phyloP scores from a whole-genome alignment of 2,888 invertebrate species.

The Melieria omissa region DNA sequence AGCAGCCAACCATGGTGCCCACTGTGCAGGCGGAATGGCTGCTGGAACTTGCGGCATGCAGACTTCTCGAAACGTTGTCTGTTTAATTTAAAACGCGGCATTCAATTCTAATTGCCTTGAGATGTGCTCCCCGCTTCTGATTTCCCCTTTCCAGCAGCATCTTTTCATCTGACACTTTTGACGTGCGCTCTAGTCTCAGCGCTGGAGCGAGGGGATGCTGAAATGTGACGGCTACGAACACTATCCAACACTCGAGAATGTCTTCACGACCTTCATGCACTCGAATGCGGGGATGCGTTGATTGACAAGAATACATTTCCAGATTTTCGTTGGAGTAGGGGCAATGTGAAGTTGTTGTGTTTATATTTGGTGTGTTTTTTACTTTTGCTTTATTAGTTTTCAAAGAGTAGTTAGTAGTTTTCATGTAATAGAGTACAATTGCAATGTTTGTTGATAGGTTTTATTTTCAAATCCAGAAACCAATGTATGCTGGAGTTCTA shows the following conservation, averaged over 20 bases:
- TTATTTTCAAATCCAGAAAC: too few species aligned
- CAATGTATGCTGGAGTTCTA: too few species aligned
- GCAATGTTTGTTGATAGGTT: too few species aligned
- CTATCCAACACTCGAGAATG: neutral
- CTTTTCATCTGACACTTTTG: constrained; percentile 6
- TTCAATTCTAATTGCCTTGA: neutral
- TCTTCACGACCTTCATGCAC: constrained; percentile 11
- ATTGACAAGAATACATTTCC: constrained; percentile 13
- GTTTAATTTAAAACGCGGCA: constrained; percentile 18
- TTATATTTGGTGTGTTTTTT: too few species aligned
- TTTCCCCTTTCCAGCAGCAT: neutral
- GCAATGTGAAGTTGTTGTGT: too few species aligned
- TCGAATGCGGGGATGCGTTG: neutral
- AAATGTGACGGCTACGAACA: neutral
- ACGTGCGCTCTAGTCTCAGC: neutral
- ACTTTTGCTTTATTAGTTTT: too few species aligned
- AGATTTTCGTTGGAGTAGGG: neutral
- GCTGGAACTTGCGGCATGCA: neutral
- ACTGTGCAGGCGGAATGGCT: neutral
- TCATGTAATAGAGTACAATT: too few species aligned
- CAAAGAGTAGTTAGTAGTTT: too few species aligned
- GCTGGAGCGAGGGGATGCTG: neutral
- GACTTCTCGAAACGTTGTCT: neutral
- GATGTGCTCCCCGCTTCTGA: too few species aligned
- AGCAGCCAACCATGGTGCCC: neutral